Percentiles rank a stretch among this genome's conserved stretches.
These are phyloP conservation scores for Agrilus planipennis DNA, from an alignment of 1,140 invertebrate species.

Conservation along the genomic window DNA sequence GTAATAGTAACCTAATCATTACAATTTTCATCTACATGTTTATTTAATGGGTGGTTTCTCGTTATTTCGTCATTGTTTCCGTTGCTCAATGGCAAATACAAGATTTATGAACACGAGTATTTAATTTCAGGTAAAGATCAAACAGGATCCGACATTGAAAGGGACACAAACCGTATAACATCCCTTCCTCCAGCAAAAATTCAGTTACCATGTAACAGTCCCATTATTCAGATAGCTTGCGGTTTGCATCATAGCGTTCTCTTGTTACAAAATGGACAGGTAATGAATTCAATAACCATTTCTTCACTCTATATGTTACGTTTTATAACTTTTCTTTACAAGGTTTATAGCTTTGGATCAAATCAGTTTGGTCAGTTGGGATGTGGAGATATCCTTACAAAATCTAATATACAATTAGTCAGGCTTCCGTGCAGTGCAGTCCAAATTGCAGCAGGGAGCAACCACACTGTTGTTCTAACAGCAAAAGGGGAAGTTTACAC, in stretches of 20 bases:
- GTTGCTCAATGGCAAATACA: no score
- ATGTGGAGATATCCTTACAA: conserved; percentile 65
- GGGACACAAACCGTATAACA: conserved; percentile 51
- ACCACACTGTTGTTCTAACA: conserved; percentile 88
- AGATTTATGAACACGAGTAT: no score
- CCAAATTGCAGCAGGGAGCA: conserved; percentile 84
- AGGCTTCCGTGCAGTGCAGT: conserved; percentile 53
- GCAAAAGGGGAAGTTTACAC: conserved; percentile 85
- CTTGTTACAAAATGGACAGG: conserved; percentile 41
- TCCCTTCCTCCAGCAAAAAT: conserved; percentile 69
- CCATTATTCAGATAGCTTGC: conserved; percentile 72
- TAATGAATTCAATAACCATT: conserved; percentile 3
- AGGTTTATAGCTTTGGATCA: conserved; percentile 84
- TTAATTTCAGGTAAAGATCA: conserved; percentile 33
- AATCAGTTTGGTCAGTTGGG: conserved; percentile 93
- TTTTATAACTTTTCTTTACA: neutral
- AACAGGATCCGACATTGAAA: conserved; percentile 46
- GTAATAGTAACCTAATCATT: no score
- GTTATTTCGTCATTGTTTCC: no score
- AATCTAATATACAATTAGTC: conserved; percentile 64
- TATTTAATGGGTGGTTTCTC: no score
- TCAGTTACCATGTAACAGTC: conserved; percentile 51
- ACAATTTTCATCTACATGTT: no score
- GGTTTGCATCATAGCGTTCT: conserved; percentile 79
- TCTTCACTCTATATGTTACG: neutral